Evolutionary conservation across 2,113 vertebrate genomes (phyloP).

Genomic region (Muntiacus reevesi): DNA sequence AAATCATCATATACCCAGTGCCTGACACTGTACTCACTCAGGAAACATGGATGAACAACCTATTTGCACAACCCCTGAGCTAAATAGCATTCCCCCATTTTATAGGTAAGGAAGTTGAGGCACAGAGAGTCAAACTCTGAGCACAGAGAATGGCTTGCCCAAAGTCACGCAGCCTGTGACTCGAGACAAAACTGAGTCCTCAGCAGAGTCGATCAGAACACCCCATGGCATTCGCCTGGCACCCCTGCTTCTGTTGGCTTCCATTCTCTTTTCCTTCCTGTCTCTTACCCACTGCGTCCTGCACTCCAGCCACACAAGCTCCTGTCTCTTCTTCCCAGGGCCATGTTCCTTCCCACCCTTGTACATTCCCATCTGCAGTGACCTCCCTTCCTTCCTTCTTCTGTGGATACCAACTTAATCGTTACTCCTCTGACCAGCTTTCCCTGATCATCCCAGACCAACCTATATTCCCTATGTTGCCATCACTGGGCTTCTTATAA

Average conservation of each 20-base stretch:
- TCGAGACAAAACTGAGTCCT: background rate
- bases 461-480: background rate
- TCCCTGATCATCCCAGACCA: background rate
- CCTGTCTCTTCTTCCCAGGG: background rate
- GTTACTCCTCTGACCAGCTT: background rate
- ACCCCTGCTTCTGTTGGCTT: background rate
- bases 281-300: background rate
- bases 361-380: background rate
- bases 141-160: background rate
- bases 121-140: background rate
- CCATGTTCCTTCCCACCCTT: background rate
- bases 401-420: background rate
- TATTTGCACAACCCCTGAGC: background rate
- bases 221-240: fast-evolving
- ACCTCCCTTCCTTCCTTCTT: background rate
- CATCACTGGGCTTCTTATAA: background rate
- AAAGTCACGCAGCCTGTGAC: background rate
- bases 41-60: background rate
- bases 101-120: background rate
- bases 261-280: too few species aligned
- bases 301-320: background rate
- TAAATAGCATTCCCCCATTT: background rate
- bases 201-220: fast-evolving
- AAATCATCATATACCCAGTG: background rate
- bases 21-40: background rate